Percentiles rank a stretch among this genome's conserved stretches.
phyloP scores from a whole-genome alignment of 2,888 invertebrate genomes.

The Drosophila anomalata region DNA sequence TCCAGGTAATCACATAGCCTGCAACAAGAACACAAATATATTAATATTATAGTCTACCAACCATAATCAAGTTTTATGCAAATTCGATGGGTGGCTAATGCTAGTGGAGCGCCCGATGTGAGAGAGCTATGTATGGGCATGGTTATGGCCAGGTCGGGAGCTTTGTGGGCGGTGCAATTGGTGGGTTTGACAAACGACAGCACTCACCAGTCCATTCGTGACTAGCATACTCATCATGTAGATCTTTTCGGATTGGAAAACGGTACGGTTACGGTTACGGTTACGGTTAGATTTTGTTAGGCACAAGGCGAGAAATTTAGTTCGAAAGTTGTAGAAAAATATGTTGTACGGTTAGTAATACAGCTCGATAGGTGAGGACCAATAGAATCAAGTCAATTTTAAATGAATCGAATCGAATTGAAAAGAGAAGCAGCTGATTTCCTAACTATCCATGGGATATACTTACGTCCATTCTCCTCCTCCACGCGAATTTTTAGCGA shows the following conservation, averaged over 20 bases:
- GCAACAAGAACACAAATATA: slow-evolving; percentile 53
- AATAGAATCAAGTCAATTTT: slow-evolving; percentile 55
- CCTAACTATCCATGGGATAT: slow-evolving; percentile 13
- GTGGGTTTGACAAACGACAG: slow-evolving; percentile 65
- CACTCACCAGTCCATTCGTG: slow-evolving; percentile 84
- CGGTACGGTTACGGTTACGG: slow-evolving; percentile 1
- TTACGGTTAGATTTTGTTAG: slow-evolving; percentile 42
- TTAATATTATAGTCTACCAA: slow-evolving; percentile 7
- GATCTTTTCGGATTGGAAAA: slow-evolving; percentile 72
- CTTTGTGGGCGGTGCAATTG: slow-evolving; percentile 56
- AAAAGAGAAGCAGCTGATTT: slow-evolving; percentile 20
- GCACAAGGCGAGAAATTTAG: slow-evolving; percentile 45
- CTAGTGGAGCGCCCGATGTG: slow-evolving; percentile 62
- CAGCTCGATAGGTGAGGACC: slow-evolving; percentile 47
- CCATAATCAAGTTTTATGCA: background rate
- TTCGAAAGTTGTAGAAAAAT: slow-evolving; percentile 65
- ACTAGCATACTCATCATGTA: slow-evolving; percentile 83
- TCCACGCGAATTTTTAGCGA: slow-evolving; percentile 89
- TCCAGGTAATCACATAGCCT: slow-evolving; percentile 95
- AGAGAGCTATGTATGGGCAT: slow-evolving; percentile 40
- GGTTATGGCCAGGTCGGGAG: slow-evolving; percentile 26
- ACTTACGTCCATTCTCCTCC: slow-evolving; percentile 91
- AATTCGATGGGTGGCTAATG: slow-evolving; percentile 24
- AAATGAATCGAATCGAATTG: slow-evolving; percentile 44
- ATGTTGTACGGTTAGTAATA: slow-evolving; percentile 61